Evolutionary conservation across 2,888 invertebrate species (phyloP), one percentile per base, ranked within the genome.

Genomic region (Magallana nippona): DNA sequence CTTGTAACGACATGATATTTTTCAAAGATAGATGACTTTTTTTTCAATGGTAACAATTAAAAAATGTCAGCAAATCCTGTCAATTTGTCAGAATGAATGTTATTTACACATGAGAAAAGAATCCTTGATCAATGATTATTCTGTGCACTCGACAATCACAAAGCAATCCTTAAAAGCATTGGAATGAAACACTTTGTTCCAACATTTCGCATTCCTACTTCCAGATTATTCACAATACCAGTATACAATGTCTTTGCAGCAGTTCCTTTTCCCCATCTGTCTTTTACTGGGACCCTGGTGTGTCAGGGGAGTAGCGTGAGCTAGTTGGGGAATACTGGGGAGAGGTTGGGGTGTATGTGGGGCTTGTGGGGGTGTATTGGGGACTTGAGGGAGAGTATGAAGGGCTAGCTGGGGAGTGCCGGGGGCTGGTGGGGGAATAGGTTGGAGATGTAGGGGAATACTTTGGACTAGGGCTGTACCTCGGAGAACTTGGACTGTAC

Each of bases 261-360:
- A 71, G 27, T 32, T 71, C 71, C 15, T 17, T 11, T 22, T 27
- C 32, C 15, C 27, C 8, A 5, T 71, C 32, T 71, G 27, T 32
- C 27, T 8, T 44, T 44, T 71, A 44, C 44, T 44, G 71, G 13
- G 71, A 96, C 27, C 96, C 95, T 0, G 97, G 97, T 11, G 96
- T 88, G 57, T 88, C 88, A 22, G 93, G 92, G 3, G 92, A 92
- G 82, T 92, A 92, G 2, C 90, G 89, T 0, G 92, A 93, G 82
- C 92, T 92, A 10, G 91, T 89, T 0, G 92, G 93, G 8, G 92
- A 89, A 87, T 94, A 93, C 80, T 90, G 91, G 0, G 93, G 93
- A 63, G 90, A 91, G 15, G 91, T 87, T 10, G 93, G 93, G 0
- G 97, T 96, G 32, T 97, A 97, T 55, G 92, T 93, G 0, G 97